Percentiles rank a stretch among this genome's conserved stretches.
Conservation (phyloP, 1,140 invertebrate genomes). For the Belonocnema kinseyi region DNA sequence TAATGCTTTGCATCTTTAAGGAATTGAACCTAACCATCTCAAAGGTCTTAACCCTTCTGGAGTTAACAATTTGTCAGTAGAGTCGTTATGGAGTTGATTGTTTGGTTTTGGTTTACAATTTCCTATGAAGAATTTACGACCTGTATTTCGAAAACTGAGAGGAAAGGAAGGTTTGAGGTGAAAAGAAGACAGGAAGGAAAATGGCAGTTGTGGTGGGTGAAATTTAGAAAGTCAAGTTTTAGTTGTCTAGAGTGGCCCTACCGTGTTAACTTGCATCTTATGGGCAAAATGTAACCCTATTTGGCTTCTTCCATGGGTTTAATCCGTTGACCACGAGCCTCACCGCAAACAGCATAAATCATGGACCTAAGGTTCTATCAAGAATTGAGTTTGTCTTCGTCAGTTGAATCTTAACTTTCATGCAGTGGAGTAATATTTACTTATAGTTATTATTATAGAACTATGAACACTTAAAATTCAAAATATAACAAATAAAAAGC, state of each 20-base stretch:
- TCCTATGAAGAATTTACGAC: conserved; percentile 18
- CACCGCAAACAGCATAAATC: conserved; percentile 64
- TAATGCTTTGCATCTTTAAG: no score
- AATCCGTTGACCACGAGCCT: conserved; percentile 62
- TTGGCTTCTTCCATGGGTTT: conserved; percentile 50
- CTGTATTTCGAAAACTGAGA: background rate
- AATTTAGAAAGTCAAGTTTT: conserved; percentile 51
- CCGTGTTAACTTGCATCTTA: conserved; percentile 35
- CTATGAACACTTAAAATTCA: no score
- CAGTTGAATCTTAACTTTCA: background rate
- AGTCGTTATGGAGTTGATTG: no score
- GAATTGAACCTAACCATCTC: no score
- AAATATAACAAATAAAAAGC: no score
- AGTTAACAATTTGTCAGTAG: no score
- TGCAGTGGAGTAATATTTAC: no score
- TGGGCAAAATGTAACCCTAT: conserved; percentile 43
- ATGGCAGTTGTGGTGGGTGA: background rate
- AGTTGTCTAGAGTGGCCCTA: conserved; percentile 40
- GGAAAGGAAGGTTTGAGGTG: background rate
- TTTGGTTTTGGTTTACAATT: no score
- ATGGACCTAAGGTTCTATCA: conserved; percentile 32
- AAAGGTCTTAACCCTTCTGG: no score
- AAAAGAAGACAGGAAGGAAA: background rate
- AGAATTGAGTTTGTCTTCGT: background rate
- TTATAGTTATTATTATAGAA: no score